phyloP scores from a whole-genome alignment of 1,140 invertebrate genomes.

The Zaprionus ornatus region DNA sequence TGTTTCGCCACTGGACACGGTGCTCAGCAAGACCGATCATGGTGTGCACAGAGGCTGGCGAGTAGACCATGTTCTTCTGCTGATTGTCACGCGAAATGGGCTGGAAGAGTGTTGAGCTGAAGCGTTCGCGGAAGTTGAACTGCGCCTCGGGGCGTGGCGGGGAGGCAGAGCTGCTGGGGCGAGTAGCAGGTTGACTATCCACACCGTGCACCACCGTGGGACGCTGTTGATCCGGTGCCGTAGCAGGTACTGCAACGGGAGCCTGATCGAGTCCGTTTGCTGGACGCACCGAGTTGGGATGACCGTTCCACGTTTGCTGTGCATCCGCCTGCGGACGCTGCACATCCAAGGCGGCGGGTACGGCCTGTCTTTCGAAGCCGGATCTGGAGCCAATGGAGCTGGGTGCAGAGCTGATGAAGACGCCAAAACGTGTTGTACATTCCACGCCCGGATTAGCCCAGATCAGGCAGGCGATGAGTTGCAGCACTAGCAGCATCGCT shows the following conservation, averaged over 20 bases:
- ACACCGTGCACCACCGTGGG: background rate
- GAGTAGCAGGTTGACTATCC: background rate
- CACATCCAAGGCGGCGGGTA: background rate
- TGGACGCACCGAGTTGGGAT: background rate
- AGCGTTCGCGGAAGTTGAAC: conserved; percentile 53
- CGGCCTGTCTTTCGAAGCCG: background rate
- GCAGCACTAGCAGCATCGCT: background rate
- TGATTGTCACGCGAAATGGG: conserved; percentile 18
- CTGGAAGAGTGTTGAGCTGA: conserved; percentile 63
- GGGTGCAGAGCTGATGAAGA: background rate
- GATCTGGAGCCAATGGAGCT: background rate
- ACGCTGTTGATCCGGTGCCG: background rate
- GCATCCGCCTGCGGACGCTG: conserved; percentile 18
- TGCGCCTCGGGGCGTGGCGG: conserved; percentile 35
- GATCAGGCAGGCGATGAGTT: background rate
- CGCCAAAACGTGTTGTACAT: background rate
- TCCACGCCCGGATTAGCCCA: background rate
- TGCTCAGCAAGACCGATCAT: conserved; percentile 59
- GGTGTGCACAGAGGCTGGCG: conserved; percentile 67
- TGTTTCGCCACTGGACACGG: conserved; percentile 47
- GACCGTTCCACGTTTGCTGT: conserved; percentile 5
- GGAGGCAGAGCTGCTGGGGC: background rate
- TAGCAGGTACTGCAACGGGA: background rate
- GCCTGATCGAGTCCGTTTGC: background rate
- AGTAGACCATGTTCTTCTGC: conserved; percentile 57